Evolutionary conservation across 1,140 invertebrate species (phyloP).

Genomic region (Schlechtendalia chinensis): DNA sequence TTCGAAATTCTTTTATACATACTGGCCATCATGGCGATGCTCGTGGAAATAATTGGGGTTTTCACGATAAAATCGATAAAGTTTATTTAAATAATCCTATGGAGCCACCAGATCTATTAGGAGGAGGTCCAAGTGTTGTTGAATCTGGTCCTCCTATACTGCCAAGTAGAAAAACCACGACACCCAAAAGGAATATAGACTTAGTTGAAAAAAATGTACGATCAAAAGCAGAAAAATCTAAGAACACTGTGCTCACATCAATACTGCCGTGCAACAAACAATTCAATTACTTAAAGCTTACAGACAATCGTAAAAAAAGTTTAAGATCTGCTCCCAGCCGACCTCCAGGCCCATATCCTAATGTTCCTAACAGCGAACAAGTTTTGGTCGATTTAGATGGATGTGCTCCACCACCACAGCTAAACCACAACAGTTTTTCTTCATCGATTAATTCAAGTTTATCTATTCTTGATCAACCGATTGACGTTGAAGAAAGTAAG

Average conservation of each 20-base stretch:
- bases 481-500: slow-evolving; percentile 59
- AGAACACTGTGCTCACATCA: slow-evolving; percentile 34
- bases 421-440: slow-evolving; percentile 2
- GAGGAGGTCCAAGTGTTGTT: slow-evolving; percentile 52
- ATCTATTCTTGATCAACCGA: slow-evolving; percentile 75
- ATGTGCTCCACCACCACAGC: slow-evolving; percentile 24
- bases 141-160: slow-evolving; percentile 26
- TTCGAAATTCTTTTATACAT: slow-evolving; percentile 84
- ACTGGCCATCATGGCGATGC: slow-evolving; percentile 74
- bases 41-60: slow-evolving; percentile 82
- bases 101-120: slow-evolving; percentile 74
- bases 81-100: slow-evolving; percentile 80
- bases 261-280: slow-evolving; percentile 63
- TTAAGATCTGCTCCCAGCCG: slow-evolving; percentile 52
- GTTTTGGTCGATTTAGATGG: slow-evolving; percentile 51
- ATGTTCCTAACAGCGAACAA: slow-evolving; percentile 21
- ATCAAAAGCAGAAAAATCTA: slow-evolving; percentile 36
- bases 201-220: slow-evolving; percentile 11
- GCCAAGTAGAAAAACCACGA: slow-evolving; percentile 39
- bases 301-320: slow-evolving; percentile 61
- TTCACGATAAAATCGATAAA: slow-evolving; percentile 73
- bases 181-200: neutral
- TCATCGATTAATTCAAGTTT: slow-evolving; percentile 6
- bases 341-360: slow-evolving; percentile 51
- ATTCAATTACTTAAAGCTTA: slow-evolving; percentile 74